These are phyloP conservation scores for Xestia c-nigrum DNA, from an alignment of 2,888 invertebrate genomes.

Conservation along the genomic window DNA sequence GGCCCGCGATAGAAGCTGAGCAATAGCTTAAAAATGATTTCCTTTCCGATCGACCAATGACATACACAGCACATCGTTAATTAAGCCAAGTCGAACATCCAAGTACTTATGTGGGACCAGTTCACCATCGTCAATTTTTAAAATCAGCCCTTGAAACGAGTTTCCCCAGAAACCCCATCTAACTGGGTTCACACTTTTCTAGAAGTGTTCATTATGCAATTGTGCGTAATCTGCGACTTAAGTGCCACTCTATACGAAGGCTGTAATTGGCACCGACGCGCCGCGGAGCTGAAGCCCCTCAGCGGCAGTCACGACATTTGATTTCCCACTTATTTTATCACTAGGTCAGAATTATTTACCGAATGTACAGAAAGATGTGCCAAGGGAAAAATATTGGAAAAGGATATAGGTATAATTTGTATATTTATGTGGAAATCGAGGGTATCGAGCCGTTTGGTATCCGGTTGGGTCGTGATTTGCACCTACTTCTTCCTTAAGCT, in stretches of 20 bases:
- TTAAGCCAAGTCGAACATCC: too few species aligned
- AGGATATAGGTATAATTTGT: constrained; percentile 43
- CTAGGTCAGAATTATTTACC: constrained; percentile 54
- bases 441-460: background rate
- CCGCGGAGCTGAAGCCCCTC: constrained; percentile 68
- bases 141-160: background rate
- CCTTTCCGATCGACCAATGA: too few species aligned
- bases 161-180: background rate
- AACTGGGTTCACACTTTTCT: constrained; percentile 35
- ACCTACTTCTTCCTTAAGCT: constrained; percentile 21
- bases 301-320: constrained; percentile 74
- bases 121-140: background rate
- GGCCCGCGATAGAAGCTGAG: too few species aligned
- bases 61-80: too few species aligned
- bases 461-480: constrained; percentile 19
- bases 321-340: constrained; percentile 67
- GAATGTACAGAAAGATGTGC: constrained; percentile 35
- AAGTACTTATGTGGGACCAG: background rate
- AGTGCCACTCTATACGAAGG: constrained; percentile 60
- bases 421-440: constrained; percentile 34
- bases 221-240: constrained; percentile 65
- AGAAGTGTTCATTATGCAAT: constrained; percentile 63
- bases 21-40: too few species aligned
- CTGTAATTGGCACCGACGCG: constrained; percentile 73
- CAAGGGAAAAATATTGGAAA: constrained; percentile 37